Evolutionary conservation across 2,113 vertebrate genomes (phyloP).

Genomic region (Pandion haliaetus): DNA sequence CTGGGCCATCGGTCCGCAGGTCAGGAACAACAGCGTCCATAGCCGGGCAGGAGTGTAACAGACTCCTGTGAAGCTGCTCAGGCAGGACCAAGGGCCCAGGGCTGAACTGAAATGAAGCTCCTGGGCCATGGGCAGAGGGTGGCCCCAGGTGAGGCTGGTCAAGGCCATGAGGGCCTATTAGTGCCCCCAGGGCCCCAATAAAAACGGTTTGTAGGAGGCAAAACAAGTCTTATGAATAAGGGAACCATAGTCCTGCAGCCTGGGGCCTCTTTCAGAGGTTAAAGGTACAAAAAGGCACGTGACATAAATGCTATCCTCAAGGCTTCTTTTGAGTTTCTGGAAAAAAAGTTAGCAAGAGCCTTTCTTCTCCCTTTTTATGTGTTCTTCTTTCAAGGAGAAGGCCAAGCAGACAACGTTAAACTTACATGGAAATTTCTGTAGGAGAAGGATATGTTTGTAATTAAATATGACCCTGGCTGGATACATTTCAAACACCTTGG

Average conservation of each 20-base stretch:
- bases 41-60: rapidly evolving
- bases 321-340: not conserved
- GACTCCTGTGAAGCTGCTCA: not conserved
- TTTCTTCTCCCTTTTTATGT: not conserved
- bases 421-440: not conserved
- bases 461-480: not conserved
- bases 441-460: not conserved
- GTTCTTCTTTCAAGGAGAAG: not conserved
- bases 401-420: not conserved
- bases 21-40: not conserved
- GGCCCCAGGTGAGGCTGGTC: not conserved
- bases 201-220: not conserved
- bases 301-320: not conserved
- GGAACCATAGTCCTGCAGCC: not conserved
- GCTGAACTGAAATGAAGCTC: not conserved
- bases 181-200: not conserved
- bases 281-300: not conserved
- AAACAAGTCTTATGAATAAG: not conserved
- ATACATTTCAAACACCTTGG: not conserved
- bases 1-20: not conserved
- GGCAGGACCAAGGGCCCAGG: not conserved
- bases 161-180: not conserved
- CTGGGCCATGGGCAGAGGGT: not conserved
- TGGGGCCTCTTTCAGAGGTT: not conserved
- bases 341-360: not conserved